phyloP scores from a whole-genome alignment of 2,888 invertebrate species.

The Bombylius discolor region DNA sequence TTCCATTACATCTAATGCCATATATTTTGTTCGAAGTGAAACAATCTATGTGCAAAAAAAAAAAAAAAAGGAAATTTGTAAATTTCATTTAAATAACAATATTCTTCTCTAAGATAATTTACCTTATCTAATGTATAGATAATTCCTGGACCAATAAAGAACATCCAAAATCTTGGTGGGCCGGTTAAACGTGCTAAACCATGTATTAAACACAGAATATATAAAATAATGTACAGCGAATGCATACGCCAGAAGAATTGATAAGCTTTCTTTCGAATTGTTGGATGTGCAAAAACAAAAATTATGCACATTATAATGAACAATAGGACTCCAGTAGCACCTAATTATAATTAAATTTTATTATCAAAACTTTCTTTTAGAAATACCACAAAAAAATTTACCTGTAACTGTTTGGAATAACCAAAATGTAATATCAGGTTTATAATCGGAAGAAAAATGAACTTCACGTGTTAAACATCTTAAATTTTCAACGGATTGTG shows the following conservation, averaged over 20 bases:
- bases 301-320: conserved; percentile 89
- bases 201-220: conserved; percentile 75
- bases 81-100: neutral
- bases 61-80: neutral
- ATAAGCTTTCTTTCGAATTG: conserved; percentile 82
- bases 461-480: conserved; percentile 87
- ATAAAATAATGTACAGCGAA: conserved; percentile 73
- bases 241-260: conserved; percentile 94
- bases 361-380: neutral
- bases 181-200: conserved; percentile 85
- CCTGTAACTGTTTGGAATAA: conserved; percentile 90
- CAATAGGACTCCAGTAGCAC: conserved; percentile 72
- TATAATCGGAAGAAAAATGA: conserved; percentile 85
- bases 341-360: conserved; percentile 33
- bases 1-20: conserved; percentile 84
- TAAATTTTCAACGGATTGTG: conserved; percentile 85
- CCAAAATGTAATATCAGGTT: conserved; percentile 91
- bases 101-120: neutral
- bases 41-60: conserved; percentile 50
- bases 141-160: conserved; percentile 81
- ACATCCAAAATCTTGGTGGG: conserved; percentile 85
- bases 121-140: conserved; percentile 76
- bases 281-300: conserved; percentile 92
- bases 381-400: conserved; percentile 26
- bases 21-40: conserved; percentile 76